A percentile compares a stretch with the other conserved stretches of the same genome.
phyloP scores from a whole-genome alignment of 1,140 invertebrate genomes.

The Drosophila ohnishii region DNA sequence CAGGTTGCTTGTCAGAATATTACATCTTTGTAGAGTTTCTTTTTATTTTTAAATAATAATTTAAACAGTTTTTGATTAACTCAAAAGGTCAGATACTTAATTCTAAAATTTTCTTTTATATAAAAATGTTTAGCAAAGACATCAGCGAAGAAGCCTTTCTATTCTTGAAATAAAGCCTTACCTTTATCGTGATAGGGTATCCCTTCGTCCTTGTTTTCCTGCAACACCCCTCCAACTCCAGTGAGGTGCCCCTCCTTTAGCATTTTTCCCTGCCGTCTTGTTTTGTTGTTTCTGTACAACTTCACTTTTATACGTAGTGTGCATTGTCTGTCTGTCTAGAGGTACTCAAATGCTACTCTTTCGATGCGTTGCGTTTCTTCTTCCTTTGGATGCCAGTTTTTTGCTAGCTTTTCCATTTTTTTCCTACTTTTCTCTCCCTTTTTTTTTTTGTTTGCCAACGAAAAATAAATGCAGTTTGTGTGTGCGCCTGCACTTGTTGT shows the following conservation, averaged over 20 bases:
- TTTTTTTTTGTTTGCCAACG: slow-evolving; percentile 68
- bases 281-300: slow-evolving; percentile 31
- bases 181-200: slow-evolving; percentile 15
- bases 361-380: slow-evolving; percentile 37
- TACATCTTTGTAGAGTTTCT: too few species aligned
- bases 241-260: slow-evolving; percentile 13
- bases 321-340: slow-evolving; percentile 64
- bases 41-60: too few species aligned
- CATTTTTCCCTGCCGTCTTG: slow-evolving; percentile 34
- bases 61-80: not conserved
- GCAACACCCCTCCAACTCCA: not conserved
- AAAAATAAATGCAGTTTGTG: slow-evolving; percentile 81
- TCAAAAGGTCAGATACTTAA: too few species aligned
- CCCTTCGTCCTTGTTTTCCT: not conserved
- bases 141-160: not conserved
- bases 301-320: slow-evolving; percentile 73
- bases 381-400: slow-evolving; percentile 31
- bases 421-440: not conserved
- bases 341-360: slow-evolving; percentile 72
- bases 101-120: not conserved
- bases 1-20: not conserved
- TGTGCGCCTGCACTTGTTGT: slow-evolving; percentile 75
- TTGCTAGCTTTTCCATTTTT: slow-evolving; percentile 39
- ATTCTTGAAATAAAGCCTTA: not conserved
- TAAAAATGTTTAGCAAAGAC: not conserved